Base-by-base conservation (phyloP, 2,888 invertebrate species). In the Habroteleia sp. region DNA sequence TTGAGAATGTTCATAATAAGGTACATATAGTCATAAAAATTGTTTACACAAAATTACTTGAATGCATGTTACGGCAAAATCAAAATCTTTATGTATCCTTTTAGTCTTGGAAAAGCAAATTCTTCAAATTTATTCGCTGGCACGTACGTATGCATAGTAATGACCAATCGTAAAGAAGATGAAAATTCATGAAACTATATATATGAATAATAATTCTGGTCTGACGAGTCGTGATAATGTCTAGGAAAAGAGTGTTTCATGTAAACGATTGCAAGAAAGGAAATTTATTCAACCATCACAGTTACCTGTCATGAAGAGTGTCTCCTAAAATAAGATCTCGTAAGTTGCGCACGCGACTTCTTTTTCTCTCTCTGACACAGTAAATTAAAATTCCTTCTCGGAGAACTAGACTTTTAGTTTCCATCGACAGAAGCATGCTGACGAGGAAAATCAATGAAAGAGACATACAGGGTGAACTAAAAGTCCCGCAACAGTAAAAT, bases 101-200 rank as follows among this genome's bases (percentile, higher is more conserved):
- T 54, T 54, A 44, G 29, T 39, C 8, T 23, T 31, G 35, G 11
- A 56, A 20, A 27, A 10, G 46, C 6, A 48, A 60, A 54, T 41
- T 39, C 29, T 41, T 27, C 14, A 54, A 74, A 62, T 52, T 50
- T 65, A 71, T 58, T 58, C 60, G 3, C 42, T 3, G n/a, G 27
- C 63, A 69, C 56, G 78, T 74, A 72, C 77, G 77, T 76, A 52
- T 41, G 62, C 62, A 62, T 65, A 77, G 78, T 81, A 82, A 83
- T 82, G 81, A 83, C 79, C 82, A 84, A 83, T 84, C 78, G 77
- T 75, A 58, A 71, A 52, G 66, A 56, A 72, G 56, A 83, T 84
- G 81, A 85, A 85, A 87, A 87, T 87, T 85, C 85, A 86, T 84
- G 85, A 82, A 83, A 84, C 81, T 52, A 42, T 37, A 60, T 17